A percentile compares a stretch with the other conserved stretches of the same genome.
Conservation (phyloP, 2,113 vertebrate genomes). For the Coreoperca whiteheadi region DNA sequence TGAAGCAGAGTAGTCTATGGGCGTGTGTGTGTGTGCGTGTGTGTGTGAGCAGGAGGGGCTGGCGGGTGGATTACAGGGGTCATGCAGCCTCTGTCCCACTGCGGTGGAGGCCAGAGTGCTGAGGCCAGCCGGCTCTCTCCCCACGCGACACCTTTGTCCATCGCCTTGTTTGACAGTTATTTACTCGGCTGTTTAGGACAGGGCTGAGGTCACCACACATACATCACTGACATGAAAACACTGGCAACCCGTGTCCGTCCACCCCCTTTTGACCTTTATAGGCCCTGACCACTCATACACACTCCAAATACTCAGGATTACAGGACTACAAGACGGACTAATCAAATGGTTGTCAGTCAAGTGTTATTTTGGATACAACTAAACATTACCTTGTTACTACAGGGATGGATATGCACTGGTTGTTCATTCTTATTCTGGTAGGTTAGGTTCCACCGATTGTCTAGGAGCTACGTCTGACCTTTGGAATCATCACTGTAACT, state of each 20-base stretch:
- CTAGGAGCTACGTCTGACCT: too few relatives aligned
- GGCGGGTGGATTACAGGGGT: slow-evolving; percentile 71
- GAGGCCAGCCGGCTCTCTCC: slow-evolving; percentile 44
- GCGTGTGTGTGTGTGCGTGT: slow-evolving; percentile 29
- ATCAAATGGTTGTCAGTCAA: slow-evolving; percentile 30
- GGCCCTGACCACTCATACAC: slow-evolving; percentile 18
- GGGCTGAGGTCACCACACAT: slow-evolving; percentile 73
- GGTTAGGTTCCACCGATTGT: neutral
- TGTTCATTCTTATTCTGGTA: neutral
- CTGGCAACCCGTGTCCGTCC: slow-evolving; percentile 46
- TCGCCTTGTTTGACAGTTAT: slow-evolving; percentile 85
- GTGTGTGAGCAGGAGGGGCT: slow-evolving; percentile 41
- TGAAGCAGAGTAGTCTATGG: slow-evolving; percentile 27
- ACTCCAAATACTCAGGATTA: slow-evolving; percentile 27
- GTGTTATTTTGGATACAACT: neutral
- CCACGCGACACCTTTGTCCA: slow-evolving; percentile 82
- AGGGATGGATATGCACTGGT: neutral
- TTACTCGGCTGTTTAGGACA: slow-evolving; percentile 82
- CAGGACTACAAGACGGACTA: neutral
- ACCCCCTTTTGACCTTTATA: slow-evolving; percentile 43
- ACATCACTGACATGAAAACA: slow-evolving; percentile 76
- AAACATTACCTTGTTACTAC: neutral
- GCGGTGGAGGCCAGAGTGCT: slow-evolving; percentile 50
- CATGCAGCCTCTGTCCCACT: slow-evolving; percentile 65
- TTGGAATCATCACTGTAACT: neutral